A percentile compares a stretch with the other conserved stretches of the same genome.
These are phyloP conservation scores for Acleris emargana DNA, from an alignment of 2,888 invertebrate species.

Conservation along the genomic window DNA sequence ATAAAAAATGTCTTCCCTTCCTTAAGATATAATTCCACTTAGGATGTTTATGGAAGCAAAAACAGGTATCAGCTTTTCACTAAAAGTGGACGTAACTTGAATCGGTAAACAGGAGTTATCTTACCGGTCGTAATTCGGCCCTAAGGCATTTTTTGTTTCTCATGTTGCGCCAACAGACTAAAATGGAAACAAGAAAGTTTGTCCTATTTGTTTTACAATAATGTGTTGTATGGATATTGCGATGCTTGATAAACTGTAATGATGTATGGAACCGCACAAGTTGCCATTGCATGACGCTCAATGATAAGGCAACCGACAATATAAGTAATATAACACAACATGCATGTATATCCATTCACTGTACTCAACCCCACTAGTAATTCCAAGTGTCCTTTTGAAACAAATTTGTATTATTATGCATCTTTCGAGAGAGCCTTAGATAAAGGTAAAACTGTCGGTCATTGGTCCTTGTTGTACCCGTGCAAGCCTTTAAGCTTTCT, in stretches of 20 bases:
- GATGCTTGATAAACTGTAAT: no score
- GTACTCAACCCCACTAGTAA: slow-evolving; percentile 4
- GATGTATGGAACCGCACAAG: no score
- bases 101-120: slow-evolving; percentile 1
- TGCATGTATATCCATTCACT: not conserved
- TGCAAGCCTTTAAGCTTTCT: slow-evolving; percentile 27
- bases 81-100: not conserved
- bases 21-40: no score
- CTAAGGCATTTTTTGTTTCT: not conserved
- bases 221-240: no score
- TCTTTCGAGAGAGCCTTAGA: slow-evolving; percentile 18
- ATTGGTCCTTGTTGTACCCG: slow-evolving; percentile 23
- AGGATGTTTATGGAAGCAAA: not conserved
- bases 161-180: not conserved
- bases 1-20: no score
- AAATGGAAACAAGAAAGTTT: no score
- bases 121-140: not conserved
- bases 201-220: no score
- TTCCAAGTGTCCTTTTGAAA: not conserved
- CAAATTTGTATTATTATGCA: not conserved
- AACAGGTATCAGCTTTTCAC: not conserved
- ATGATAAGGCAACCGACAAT: not conserved
- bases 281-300: no score
- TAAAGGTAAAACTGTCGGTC: slow-evolving; percentile 13
- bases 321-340: not conserved